Evolutionary conservation across 2,888 invertebrate species (phyloP).

Genomic region (Ichneumon xanthorius): DNA sequence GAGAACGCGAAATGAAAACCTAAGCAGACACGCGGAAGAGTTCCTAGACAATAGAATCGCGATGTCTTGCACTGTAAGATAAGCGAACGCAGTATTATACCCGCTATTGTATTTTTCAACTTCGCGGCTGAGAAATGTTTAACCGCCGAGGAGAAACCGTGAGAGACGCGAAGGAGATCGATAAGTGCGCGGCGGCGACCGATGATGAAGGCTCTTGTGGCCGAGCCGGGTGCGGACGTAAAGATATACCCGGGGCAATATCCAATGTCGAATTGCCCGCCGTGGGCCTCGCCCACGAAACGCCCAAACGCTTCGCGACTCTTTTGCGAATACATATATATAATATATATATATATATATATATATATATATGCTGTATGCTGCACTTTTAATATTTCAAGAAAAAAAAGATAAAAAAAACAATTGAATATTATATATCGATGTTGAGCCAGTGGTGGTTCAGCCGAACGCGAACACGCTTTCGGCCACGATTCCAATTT

Average conservation of each 20-base stretch:
- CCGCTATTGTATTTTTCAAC: conserved; percentile 1
- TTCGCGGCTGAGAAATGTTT: conserved; percentile 47
- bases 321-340: conserved; percentile 22
- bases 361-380: neutral
- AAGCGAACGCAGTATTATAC: neutral
- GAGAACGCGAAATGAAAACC: neutral
- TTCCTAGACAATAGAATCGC: neutral
- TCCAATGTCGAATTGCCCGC: conserved; percentile 54
- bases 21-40: neutral
- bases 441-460: conserved; percentile 25
- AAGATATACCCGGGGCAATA: conserved; percentile 5
- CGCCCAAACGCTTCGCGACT: conserved; percentile 50
- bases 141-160: conserved; percentile 59
- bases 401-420: conserved; percentile 12
- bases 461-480: conserved; percentile 32
- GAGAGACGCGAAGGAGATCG: conserved; percentile 73
- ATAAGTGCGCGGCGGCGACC: conserved; percentile 71
- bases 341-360: neutral
- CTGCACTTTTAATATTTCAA: neutral
- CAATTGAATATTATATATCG: conserved; percentile 23
- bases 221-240: conserved; percentile 30
- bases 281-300: conserved; percentile 61
- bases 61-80: neutral
- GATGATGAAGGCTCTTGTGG: conserved; percentile 63
- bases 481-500: conserved; percentile 35